Evolutionary conservation across 2,797 vertebrate genomes (phyloP).

Genomic region (Paedocypris micromegethes): DNA sequence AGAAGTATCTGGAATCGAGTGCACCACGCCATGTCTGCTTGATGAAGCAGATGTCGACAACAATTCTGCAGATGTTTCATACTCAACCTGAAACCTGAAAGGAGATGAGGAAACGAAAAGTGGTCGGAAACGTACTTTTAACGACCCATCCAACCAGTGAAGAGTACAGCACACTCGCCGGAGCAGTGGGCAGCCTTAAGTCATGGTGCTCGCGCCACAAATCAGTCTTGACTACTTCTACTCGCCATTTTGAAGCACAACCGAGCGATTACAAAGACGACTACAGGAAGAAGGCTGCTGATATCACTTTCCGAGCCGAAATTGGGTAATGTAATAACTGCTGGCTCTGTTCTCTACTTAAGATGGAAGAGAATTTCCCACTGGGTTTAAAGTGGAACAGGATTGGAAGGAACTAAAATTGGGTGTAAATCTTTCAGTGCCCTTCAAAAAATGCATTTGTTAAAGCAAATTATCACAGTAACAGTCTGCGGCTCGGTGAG

Average conservation of each 20-base stretch:
- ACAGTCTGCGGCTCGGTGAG: conserved; percentile 13
- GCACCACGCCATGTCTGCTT: neutral
- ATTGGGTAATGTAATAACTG: conserved; percentile 27
- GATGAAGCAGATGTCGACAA: neutral
- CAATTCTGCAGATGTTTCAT: neutral
- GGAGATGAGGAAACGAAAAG: neutral
- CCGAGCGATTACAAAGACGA: conserved; percentile 8
- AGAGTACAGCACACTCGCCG: too few species aligned
- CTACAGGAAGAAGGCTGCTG: neutral
- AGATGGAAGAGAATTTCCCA: conserved; percentile 29
- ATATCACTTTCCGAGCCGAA: conserved; percentile 21
- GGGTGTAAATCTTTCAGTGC: conserved; percentile 33
- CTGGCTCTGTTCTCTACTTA: conserved; percentile 20
- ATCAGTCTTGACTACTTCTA: neutral
- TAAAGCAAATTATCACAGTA: conserved; percentile 44
- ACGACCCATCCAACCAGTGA: too few species aligned
- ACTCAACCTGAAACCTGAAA: conserved; percentile 7
- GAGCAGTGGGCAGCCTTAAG: too few species aligned
- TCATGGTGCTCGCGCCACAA: neutral
- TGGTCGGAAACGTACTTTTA: too few species aligned
- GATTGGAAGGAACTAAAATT: conserved; percentile 22
- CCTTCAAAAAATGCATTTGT: conserved; percentile 47
- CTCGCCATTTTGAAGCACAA: conserved; percentile 4
- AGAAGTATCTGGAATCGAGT: conserved; percentile 33
- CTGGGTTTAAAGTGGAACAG: conserved; percentile 35